Percentiles rank a stretch among this genome's conserved stretches.
Conservation (phyloP, 2,797 vertebrate genomes). For the Oreochromis grahami region DNA sequence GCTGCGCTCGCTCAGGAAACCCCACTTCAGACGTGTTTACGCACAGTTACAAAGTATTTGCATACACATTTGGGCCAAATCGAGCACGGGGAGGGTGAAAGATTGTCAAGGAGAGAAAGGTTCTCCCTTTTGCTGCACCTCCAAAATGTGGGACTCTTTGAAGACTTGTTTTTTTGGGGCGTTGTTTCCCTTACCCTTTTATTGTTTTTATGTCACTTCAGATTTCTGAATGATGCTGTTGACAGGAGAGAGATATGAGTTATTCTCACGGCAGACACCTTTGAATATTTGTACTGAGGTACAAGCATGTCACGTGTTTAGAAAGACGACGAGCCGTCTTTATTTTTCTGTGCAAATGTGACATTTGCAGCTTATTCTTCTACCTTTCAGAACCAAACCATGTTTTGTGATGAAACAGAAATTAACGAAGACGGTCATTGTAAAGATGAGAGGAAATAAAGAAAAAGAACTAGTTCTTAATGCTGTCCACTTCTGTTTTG, state of each 20-base stretch:
- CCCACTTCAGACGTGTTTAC: conserved; percentile 31
- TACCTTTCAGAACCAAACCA: conserved; percentile 8
- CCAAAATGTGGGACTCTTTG: conserved; percentile 45
- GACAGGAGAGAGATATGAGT: neutral
- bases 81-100: conserved; percentile 4
- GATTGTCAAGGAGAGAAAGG: conserved; percentile 41
- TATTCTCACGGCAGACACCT: conserved; percentile 22
- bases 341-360: conserved; percentile 60
- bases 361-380: conserved; percentile 38
- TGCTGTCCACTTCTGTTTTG: conserved; percentile 38
- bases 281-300: conserved; percentile 33
- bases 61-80: conserved; percentile 55
- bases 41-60: conserved; percentile 27
- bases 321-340: conserved; percentile 21
- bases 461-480: conserved; percentile 10
- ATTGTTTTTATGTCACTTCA: conserved; percentile 50
- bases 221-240: conserved; percentile 31
- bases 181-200: conserved; percentile 33
- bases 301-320: conserved; percentile 18
- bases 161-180: conserved; percentile 30
- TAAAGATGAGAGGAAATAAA: neutral
- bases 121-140: conserved; percentile 49
- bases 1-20: neutral
- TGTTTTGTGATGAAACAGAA: neutral
- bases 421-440: neutral